Evolutionary conservation across 2,113 vertebrate species (phyloP), one percentile per base, ranked within the genome.

Genomic region (Tor tambroides): DNA sequence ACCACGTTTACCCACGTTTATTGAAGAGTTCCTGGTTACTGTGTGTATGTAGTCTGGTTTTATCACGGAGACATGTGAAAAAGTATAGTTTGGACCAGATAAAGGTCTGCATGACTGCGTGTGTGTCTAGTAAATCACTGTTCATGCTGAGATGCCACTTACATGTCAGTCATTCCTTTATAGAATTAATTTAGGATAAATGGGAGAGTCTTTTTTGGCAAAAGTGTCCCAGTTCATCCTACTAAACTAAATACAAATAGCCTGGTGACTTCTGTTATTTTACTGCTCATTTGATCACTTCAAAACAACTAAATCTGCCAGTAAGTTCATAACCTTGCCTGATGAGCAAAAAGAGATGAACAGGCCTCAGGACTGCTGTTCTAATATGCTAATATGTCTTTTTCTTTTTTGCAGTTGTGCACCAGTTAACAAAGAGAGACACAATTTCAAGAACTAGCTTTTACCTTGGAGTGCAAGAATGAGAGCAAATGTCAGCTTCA

Each of bases 391-490:
- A 49, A 5, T 19, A 5, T 54, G 1, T 78, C 8, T 78, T 78
- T 10, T 78, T 19, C 15, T 3, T 78, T 19, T 59, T 35, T 26
- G 4, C 35, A 43, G 23, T 32, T 67, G 17, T 69, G 80, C 43
- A 83, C 80, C 15, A 28, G 7, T 67, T 30, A 82, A 49, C 26
- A 21, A 65, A 41, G 59, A 23, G 15, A 63, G 15, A 10, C 32
- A 41, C 6, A 2, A n/a, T 74, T 72, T 32, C 26, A 80, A 67
- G 26, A 51, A 51, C 63, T 51, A 8, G 54, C 12, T 67, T 94
- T 95, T 94, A 96, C 95, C 95, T 94, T 96, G 95, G 90, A 96
- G 92, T 86, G 91, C 89, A 35, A 96, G 91, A 88, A 95, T 84
- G 84, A 95, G 90, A 51, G 91, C 94, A 35, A 95, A 54, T 32